Base-by-base conservation (phyloP, 35 echinoderm and acorn worm genomes). In the Chiridota heheva region DNA sequence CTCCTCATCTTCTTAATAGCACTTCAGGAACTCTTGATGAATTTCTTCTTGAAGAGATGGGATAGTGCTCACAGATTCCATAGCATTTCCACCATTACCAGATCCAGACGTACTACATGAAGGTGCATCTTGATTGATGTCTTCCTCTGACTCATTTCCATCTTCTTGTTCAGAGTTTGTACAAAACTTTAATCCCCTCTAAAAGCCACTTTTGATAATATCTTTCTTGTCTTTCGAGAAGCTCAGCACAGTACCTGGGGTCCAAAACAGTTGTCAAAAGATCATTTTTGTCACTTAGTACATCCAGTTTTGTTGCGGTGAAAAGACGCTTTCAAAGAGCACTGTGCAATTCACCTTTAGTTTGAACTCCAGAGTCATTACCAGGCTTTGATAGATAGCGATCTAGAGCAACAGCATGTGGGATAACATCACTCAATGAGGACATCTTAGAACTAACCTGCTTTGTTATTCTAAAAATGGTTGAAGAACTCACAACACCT, bases 401-500 rank as follows among this genome's bases (percentile, higher is more conserved):
- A 0, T 69, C 31, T 5, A 69, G 65, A 42, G 70, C 44, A 26
- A 51, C 42, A 73, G 36, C 44, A 51, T 51, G 40, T 4, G 40
- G 40, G 36, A 73, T 51, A 16, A 73, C 70, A 22, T 73, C 70
- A 25, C 41, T 28, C 41, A 73, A 33, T 4, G 15, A 49, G 35
- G 70, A 73, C 41, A 18, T 8, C 44, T 73, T 24, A n/a, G 25
- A 44, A 48, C 70, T 73, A 22, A 73, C 44, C 6, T 73, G 40
- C 36, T 73, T 73, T 7, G 70, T 46, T 20, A 73, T 47, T 22
- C 51, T 24, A 73, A 13, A 73, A 25, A 73, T n/a, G n/a, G 39
- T 24, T 46, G 20, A 17, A 40, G 34, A 22, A 51, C 4, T 22
- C 29, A 26, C 42, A 73, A 73, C 65, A 69, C 12, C 35, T 69